These are phyloP conservation scores for Mus pahari DNA, from an alignment of 2,113 vertebrate species.

Conservation along the genomic window DNA sequence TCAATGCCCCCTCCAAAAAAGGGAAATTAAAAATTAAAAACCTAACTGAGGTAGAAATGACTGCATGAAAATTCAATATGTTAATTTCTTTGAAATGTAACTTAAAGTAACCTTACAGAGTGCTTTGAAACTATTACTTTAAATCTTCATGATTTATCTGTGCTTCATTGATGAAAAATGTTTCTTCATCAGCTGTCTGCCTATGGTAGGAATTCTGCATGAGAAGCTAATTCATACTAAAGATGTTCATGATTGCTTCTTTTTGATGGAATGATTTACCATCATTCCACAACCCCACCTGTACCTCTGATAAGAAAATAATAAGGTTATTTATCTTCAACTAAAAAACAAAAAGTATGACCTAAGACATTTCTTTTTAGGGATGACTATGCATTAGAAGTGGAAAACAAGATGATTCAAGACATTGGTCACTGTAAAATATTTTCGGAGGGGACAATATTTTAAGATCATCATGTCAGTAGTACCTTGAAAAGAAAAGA, in stretches of 20 bases:
- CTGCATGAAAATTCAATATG: conserved; percentile 65
- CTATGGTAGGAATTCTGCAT: conserved; percentile 66
- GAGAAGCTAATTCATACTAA: conserved; percentile 55
- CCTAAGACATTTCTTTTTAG: conserved; percentile 51
- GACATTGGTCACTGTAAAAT: conserved; percentile 56
- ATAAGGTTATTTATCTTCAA: conserved; percentile 66
- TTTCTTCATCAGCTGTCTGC: conserved; percentile 57
- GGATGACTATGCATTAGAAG: conserved; percentile 12
- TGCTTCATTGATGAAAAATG: conserved; percentile 53
- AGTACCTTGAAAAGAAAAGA: conserved; percentile 68
- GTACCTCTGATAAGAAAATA: conserved; percentile 23
- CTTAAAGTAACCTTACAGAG: conserved; percentile 34
- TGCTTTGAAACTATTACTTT: conserved; percentile 66
- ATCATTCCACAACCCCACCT: neutral
- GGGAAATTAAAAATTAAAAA: neutral
- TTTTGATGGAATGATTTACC: conserved; percentile 58
- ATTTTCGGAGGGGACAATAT: conserved; percentile 65
- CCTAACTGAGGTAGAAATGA: conserved; percentile 71
- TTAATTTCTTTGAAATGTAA: conserved; percentile 60
- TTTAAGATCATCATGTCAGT: conserved; percentile 57
- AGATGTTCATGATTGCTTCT: conserved; percentile 52
- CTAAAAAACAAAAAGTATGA: conserved; percentile 66
- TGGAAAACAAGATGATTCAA: conserved; percentile 64
- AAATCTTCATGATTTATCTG: conserved; percentile 72
- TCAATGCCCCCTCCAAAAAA: neutral